phyloP scores from a whole-genome alignment of 2,888 invertebrate genomes.

The Tryphoninae sp. region DNA sequence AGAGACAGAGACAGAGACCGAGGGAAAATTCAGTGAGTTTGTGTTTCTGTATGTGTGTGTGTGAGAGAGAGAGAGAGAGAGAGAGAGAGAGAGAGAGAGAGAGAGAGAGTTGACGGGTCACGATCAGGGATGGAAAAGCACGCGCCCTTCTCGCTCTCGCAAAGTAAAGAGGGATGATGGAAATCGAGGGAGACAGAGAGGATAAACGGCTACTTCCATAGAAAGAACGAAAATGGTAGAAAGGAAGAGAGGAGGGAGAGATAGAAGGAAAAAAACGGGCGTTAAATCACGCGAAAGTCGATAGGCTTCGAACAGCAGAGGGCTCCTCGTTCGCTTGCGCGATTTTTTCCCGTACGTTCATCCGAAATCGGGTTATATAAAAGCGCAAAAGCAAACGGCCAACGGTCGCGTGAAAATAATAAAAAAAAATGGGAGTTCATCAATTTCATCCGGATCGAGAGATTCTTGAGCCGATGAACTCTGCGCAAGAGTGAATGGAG shows the following conservation, averaged over 20 bases:
- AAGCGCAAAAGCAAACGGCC: constrained; percentile 43
- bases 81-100: background rate
- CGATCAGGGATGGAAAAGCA: constrained; percentile 50
- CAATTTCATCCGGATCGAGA: background rate
- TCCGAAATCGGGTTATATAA: constrained; percentile 44
- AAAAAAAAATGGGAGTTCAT: background rate
- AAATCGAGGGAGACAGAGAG: constrained; percentile 45
- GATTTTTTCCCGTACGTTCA: constrained; percentile 29
- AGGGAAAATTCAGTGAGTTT: constrained; percentile 5
- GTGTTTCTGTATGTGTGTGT: no score
- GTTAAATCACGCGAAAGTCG: constrained; percentile 62
- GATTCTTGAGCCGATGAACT: background rate
- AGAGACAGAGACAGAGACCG: constrained; percentile 31
- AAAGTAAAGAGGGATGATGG: constrained; percentile 57
- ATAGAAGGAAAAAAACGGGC: constrained; percentile 38
- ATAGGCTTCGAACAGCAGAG: constrained; percentile 55
- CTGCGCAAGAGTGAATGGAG: background rate
- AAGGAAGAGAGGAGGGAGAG: constrained; percentile 3
- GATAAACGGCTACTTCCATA: constrained; percentile 53
- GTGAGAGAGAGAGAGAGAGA: background rate
- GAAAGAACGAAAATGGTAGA: constrained; percentile 55
- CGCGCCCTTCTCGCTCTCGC: constrained; percentile 26
- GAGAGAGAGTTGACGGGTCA: constrained; percentile 36
- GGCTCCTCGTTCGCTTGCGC: constrained; percentile 24
- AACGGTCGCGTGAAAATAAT: background rate